A percentile compares a stretch with the other conserved stretches of the same genome.
Evolutionary conservation across 1,140 invertebrate species (phyloP).

Genomic region (Neotoxoptera formosana): DNA sequence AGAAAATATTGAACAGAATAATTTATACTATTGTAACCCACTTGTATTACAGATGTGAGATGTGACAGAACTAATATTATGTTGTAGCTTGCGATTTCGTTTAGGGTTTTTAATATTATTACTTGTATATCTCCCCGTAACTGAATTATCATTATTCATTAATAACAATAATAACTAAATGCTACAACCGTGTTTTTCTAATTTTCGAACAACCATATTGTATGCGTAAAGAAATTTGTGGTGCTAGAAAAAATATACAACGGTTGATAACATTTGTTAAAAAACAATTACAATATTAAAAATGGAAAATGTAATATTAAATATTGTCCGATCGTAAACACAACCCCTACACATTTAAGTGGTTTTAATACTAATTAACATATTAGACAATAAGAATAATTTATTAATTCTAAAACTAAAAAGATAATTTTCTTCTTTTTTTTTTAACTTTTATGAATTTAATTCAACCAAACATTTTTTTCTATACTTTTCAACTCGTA

Average conservation of each 20-base stretch:
- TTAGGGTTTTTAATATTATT: neutral
- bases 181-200: neutral
- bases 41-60: neutral
- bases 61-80: neutral
- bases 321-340: slow-evolving; percentile 4
- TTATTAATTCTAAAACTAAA: neutral
- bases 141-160: neutral
- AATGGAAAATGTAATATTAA: slow-evolving; percentile 10
- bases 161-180: slow-evolving; percentile 12
- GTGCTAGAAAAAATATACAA: neutral
- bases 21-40: neutral
- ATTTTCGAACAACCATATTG: neutral
- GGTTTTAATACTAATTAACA: slow-evolving; percentile 23
- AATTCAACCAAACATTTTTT: neutral
- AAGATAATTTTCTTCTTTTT: slow-evolving; percentile 3
- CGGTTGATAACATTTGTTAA: neutral
- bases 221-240: neutral
- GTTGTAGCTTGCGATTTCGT: neutral
- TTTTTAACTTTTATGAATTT: slow-evolving; percentile 18
- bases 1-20: neutral
- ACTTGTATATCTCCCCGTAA: neutral
- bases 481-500: neutral
- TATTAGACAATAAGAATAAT: slow-evolving; percentile 35
- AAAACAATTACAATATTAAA: neutral
- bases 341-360: neutral